These are phyloP conservation scores for Eristalis intricaria DNA, from an alignment of 2,888 invertebrate genomes.

Conservation along the genomic window DNA sequence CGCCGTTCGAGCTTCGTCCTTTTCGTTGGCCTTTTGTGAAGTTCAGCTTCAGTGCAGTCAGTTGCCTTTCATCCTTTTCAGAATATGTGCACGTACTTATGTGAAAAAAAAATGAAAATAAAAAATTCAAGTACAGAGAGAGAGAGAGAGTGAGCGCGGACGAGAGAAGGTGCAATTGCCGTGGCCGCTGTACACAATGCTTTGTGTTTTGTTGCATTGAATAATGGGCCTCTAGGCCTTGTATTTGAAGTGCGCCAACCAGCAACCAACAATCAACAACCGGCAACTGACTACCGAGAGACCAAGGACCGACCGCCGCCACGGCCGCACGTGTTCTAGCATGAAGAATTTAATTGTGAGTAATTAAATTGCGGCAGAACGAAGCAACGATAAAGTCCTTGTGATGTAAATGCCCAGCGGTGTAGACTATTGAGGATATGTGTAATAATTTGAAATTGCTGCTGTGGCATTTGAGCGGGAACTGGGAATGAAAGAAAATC, in stretches of 20 bases:
- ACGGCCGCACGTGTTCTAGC: slow-evolving; percentile 18
- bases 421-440: slow-evolving; percentile 17
- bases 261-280: background rate
- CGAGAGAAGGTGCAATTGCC: slow-evolving; percentile 29
- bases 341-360: slow-evolving; percentile 44
- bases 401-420: background rate
- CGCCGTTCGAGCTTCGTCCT: background rate
- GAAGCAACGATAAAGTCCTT: background rate
- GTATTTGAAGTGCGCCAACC: slow-evolving; percentile 22
- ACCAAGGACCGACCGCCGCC: background rate
- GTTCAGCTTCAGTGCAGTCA: slow-evolving; percentile 26
- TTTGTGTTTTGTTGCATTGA: slow-evolving; percentile 21
- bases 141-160: background rate
- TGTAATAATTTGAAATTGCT: slow-evolving; percentile 18
- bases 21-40: slow-evolving; percentile 17
- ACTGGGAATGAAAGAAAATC: background rate
- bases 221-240: slow-evolving; percentile 14
- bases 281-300: background rate
- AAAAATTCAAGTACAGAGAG: slow-evolving; percentile 1
- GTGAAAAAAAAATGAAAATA: background rate
- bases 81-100: background rate
- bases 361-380: slow-evolving; percentile 26
- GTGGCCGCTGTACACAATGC: slow-evolving; percentile 23
- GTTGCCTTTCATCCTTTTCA: slow-evolving; percentile 27
- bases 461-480: background rate